Conservation (phyloP, 2,797 vertebrate species). For the Serranus cabrilla region DNA sequence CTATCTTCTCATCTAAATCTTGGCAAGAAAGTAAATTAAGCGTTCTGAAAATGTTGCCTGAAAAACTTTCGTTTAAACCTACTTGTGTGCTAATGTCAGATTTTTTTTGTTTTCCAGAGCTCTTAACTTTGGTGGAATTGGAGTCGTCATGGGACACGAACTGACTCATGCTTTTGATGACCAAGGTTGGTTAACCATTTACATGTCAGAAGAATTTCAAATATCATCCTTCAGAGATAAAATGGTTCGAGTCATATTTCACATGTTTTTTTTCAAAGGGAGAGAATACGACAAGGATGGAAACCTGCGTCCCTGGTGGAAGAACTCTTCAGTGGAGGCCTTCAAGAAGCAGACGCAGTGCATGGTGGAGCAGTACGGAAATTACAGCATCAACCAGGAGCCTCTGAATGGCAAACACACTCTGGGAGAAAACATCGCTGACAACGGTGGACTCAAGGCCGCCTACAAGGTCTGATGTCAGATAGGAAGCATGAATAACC, state of each 20-base stretch:
- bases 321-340: constrained; percentile 96
- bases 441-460: constrained; percentile 96
- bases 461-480: constrained; percentile 90
- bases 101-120: constrained; percentile 84
- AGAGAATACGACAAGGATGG: constrained; percentile 97
- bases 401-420: constrained; percentile 94
- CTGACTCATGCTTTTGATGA: constrained; percentile 98
- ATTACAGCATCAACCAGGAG: constrained; percentile 94
- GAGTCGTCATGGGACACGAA: constrained; percentile 97
- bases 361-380: constrained; percentile 95
- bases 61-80: background rate
- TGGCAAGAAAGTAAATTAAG: background rate
- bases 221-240: no score
- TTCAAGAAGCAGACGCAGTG: constrained; percentile 95
- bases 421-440: constrained; percentile 97
- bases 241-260: background rate
- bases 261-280: constrained; percentile 80
- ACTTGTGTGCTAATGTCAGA: background rate
- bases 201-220: background rate
- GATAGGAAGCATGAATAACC: background rate
- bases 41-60: background rate
- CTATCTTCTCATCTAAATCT: background rate
- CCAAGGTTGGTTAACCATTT: constrained; percentile 90
- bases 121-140: constrained; percentile 97
- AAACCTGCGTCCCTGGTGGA: constrained; percentile 98